Percentiles rank a stretch among this genome's conserved stretches.
These are phyloP conservation scores for Hyposmocoma kahamanoa DNA, from an alignment of 1,140 invertebrate genomes.

Conservation along the genomic window DNA sequence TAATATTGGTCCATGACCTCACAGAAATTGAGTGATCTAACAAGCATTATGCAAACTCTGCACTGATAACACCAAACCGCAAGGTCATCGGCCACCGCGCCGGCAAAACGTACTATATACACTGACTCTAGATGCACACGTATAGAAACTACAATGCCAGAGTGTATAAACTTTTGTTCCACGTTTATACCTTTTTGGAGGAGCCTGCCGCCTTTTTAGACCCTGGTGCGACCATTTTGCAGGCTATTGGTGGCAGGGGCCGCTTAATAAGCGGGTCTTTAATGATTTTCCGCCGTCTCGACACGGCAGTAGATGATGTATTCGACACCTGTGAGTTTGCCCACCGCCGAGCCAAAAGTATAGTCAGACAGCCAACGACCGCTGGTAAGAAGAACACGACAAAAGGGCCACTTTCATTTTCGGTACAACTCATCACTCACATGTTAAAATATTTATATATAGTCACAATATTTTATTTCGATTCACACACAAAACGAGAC, in stretches of 20 bases:
- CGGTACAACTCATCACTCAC: constrained; percentile 74
- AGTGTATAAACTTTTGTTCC: no score
- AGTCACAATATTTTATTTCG: constrained; percentile 39
- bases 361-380: constrained; percentile 66
- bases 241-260: constrained; percentile 46
- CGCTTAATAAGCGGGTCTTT: constrained; percentile 67
- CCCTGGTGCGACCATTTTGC: constrained; percentile 56
- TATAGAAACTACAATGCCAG: no score
- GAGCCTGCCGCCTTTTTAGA: constrained; percentile 41
- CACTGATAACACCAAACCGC: not conserved
- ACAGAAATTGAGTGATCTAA: not conserved
- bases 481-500: constrained; percentile 11
- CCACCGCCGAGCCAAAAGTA: constrained; percentile 67
- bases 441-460: constrained; percentile 55
- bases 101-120: no score
- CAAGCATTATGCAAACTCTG: not conserved
- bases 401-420: constrained; percentile 73
- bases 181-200: constrained; percentile 56
- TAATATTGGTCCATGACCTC: not conserved
- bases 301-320: constrained; percentile 63
- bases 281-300: constrained; percentile 65
- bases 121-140: no score
- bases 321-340: constrained; percentile 58
- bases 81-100: not conserved
- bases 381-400: constrained; percentile 72